Conservation (phyloP, 1,140 invertebrate species). For the Temnothorax curvispinosus region DNA sequence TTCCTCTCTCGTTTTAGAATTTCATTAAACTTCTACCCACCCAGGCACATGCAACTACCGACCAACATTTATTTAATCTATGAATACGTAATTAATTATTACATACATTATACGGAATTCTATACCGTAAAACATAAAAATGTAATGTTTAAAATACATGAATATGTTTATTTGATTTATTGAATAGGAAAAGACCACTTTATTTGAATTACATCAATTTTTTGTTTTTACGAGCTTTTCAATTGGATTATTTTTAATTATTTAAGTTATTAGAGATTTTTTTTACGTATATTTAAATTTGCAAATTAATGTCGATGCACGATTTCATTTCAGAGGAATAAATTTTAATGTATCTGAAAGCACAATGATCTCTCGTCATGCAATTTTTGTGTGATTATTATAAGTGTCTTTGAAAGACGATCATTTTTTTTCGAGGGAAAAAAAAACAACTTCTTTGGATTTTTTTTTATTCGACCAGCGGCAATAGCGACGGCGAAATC, state of each 20-base stretch:
- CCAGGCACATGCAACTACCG: background rate
- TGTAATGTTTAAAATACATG: background rate
- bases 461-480: background rate
- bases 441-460: background rate
- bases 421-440: background rate
- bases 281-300: background rate
- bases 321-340: background rate
- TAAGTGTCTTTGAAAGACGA: background rate
- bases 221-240: background rate
- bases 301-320: background rate
- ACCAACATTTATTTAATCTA: constrained; percentile 12
- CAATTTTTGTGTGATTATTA: background rate
- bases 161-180: background rate
- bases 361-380: background rate
- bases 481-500: constrained; percentile 8
- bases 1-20: constrained; percentile 15
- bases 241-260: background rate
- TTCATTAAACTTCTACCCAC: constrained; percentile 13
- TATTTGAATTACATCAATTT: background rate
- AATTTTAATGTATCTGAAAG: background rate
- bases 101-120: background rate
- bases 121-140: background rate
- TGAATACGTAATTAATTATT: constrained; percentile 23
- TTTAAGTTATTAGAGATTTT: constrained; percentile 13
- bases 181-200: no score